Evolutionary conservation across 2,888 invertebrate species (phyloP), one percentile per base, ranked within the genome.

Genomic region (Stenichneumon culpator): DNA sequence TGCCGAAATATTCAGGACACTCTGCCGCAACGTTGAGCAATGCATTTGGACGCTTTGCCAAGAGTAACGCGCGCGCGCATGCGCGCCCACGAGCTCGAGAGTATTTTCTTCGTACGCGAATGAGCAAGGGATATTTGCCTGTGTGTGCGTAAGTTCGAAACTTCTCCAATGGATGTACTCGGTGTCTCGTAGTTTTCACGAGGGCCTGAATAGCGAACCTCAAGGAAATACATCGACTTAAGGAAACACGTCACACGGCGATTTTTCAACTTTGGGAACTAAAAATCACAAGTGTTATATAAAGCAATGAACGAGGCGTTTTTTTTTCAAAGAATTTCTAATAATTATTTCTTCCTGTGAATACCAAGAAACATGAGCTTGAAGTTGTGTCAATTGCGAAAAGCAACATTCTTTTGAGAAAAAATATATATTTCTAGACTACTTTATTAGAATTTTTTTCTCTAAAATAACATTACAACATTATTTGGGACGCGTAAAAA

Each of bases 1-100:
- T 90, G 91, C 83, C 89, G 90, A 91, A 90, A 92, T 92, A 93
- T 93, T 92, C 92, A 92, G 92, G 92, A 90, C 92, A 90, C 88
- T 88, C 81, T 82, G 89, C 87, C 86, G 81, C 63, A 87, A 86
- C 86, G 89, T 93, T 92, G 90, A 86, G 92, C 91, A 93, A 93
- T 89, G 83, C 83, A 36, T 75, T 52, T 82, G 82, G 86, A 87
- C 83, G 87, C 86, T 83, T 89, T 91, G 92, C 92, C 92, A 92
- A 91, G 84, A 90, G 87, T 88, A 79, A 85, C 88, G 67, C 73
- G 60, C 86, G 78, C 86, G 67, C 73, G 80, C 77, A 47, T 74
- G 81, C 57, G 73, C 74, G 36, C 50, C 60, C 75, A 22, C 79
- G 78, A 78, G 47, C 70, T 63, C 52, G 63, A 52, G 50, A n/a